Evolutionary conservation across 2,888 invertebrate genomes (phyloP).

Genomic region (Busseola fusca): DNA sequence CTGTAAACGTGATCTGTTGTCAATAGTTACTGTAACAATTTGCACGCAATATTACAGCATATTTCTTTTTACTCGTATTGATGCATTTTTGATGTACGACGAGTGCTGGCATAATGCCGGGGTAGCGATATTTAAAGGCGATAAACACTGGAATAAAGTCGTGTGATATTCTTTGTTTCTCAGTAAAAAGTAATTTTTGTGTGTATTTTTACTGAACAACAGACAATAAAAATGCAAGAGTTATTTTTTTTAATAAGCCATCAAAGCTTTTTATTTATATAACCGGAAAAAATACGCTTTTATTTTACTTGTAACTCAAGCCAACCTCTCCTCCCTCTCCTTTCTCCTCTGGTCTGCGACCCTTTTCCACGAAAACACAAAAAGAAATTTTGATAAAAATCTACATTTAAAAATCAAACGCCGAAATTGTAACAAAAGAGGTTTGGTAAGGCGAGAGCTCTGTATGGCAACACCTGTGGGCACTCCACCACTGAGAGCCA

Average conservation of each 20-base stretch:
- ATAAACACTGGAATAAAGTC: neutral
- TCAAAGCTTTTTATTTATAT: neutral
- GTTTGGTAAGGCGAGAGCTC: constrained; percentile 50
- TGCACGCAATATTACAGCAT: constrained; percentile 29
- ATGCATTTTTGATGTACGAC: constrained; percentile 37
- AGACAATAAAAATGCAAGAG: neutral
- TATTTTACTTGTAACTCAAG: neutral
- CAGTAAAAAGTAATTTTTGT: neutral
- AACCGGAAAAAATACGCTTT: neutral
- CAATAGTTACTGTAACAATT: constrained; percentile 31
- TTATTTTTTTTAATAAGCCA: neutral
- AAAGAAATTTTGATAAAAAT: constrained; percentile 18
- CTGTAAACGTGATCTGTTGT: constrained; percentile 27
- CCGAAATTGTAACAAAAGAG: constrained; percentile 36
- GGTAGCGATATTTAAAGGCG: neutral
- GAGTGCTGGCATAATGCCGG: neutral
- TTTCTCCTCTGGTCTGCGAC: no score
- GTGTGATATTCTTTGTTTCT: neutral
- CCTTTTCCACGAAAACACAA: neutral
- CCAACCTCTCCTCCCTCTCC: no score
- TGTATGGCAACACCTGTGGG: constrained; percentile 53
- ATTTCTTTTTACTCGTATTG: constrained; percentile 12
- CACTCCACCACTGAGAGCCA: constrained; percentile 9
- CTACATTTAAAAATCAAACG: constrained; percentile 31
- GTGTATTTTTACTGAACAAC: neutral